Conservation (phyloP, 1,140 invertebrate genomes). For the Pseudomyrmex concolor region DNA sequence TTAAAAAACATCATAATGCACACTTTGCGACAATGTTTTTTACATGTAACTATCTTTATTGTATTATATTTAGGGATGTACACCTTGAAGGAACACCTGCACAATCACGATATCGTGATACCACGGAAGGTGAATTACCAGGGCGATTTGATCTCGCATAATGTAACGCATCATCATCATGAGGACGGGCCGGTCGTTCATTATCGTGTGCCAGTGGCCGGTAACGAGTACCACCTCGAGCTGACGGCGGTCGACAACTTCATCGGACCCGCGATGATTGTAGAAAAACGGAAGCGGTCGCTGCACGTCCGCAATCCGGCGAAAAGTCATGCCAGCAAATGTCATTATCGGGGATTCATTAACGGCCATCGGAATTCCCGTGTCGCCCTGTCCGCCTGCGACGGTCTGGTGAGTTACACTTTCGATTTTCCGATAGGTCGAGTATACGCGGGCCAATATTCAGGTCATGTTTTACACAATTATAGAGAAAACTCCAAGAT, state of each 20-base stretch:
- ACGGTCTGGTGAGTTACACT: constrained; percentile 91
- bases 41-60: neutral
- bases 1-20: neutral
- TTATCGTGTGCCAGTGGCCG: constrained; percentile 86
- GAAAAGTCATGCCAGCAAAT: constrained; percentile 85
- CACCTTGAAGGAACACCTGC: constrained; percentile 78
- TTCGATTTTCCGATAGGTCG: constrained; percentile 31
- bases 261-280: constrained; percentile 88
- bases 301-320: constrained; percentile 85
- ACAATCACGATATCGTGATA: constrained; percentile 85
- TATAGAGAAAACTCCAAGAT: neutral
- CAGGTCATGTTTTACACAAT: neutral
- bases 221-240: constrained; percentile 86
- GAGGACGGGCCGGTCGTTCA: constrained; percentile 82
- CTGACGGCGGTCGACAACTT: constrained; percentile 88
- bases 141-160: constrained; percentile 86
- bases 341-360: constrained; percentile 92
- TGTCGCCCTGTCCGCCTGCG: constrained; percentile 92
- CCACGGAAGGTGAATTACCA: constrained; percentile 86
- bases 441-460: neutral
- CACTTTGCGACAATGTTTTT: neutral
- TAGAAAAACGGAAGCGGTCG: constrained; percentile 89
- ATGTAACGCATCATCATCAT: constrained; percentile 85
- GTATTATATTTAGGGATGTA: constrained; percentile 82
- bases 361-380: constrained; percentile 88